Percentiles rank a stretch among this genome's conserved stretches.
phyloP scores from a whole-genome alignment of 2,888 invertebrate genomes.

The Polyommatus iphigenia region DNA sequence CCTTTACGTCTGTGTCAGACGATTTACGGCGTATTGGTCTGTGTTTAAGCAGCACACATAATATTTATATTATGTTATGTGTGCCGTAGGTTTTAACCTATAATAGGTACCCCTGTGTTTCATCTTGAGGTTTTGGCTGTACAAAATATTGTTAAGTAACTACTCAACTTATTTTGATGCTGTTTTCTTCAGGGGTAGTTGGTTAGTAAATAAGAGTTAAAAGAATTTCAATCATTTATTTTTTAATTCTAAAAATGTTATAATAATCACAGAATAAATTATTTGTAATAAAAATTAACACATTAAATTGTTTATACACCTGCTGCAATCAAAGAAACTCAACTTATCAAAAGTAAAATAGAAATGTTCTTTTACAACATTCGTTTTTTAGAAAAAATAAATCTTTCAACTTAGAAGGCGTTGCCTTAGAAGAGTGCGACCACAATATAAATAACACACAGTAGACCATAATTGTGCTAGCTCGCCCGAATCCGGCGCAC shows the following conservation, averaged over 20 bases:
- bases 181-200: too few relatives aligned
- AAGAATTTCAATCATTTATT: conserved; percentile 24
- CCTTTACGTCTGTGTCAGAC: too few relatives aligned
- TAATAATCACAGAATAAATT: conserved; percentile 73
- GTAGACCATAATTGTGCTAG: background rate
- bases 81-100: too few relatives aligned
- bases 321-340: conserved; percentile 36
- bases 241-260: conserved; percentile 38
- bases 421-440: conserved; percentile 47
- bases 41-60: too few relatives aligned
- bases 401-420: conserved; percentile 60
- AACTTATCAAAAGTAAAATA: conserved; percentile 39
- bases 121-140: too few relatives aligned
- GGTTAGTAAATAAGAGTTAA: background rate
- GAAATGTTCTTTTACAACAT: conserved; percentile 40
- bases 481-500: too few relatives aligned
- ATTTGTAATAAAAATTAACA: conserved; percentile 62
- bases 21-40: too few relatives aligned
- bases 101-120: too few relatives aligned
- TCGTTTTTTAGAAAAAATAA: conserved; percentile 51
- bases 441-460: background rate
- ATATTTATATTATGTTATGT: too few relatives aligned
- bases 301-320: conserved; percentile 50
- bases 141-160: too few relatives aligned
- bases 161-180: background rate